Evolutionary conservation across 2,888 invertebrate species (phyloP), one percentile per base, ranked within the genome.

Genomic region (Tigriopus californicus): DNA sequence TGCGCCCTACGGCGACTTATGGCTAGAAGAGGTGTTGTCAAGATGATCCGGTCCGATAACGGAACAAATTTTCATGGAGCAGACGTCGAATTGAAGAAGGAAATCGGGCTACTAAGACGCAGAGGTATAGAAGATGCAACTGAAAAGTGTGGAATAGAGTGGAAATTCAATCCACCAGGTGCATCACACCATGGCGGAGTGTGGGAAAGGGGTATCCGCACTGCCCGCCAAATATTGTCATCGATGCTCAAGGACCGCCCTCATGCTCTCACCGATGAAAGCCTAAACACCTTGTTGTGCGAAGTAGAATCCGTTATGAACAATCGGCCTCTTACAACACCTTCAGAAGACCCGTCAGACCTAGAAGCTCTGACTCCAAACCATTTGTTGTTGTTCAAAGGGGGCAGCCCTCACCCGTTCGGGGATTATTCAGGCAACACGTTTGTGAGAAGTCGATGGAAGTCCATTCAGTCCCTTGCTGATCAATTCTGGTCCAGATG

Each of bases 351-450:
- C 24, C 51, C 58, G 8, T 12, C 13, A 1, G 42, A 51, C 20
- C 51, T 47, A 3, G 56, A 55, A n/a, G 53, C 58, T 15, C 24
- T 61, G 1, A 58, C 57, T 4, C 61, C 61, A 6, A 58, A 61
- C 15, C 56, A 61, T 40, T 41, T 57, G 2, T 12, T 57, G 22
- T 33, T 33, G 33, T 8, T 33, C 8, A 33, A 8, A 8, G 33
- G 33, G 3, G 33, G 33, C 4, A 8, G 33, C 8, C 4, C 8
- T 3, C 33, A 33, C 8, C 33, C 33, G 4, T 33, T 33, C 8
- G 33, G 3, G 3, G 33, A 33, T 33, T 33, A 33, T 33, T 33
- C 33, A 5, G 33, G 33, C 4, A 3, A 33, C 3, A 33, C 33
- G 3, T 33, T 33, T 8, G 33, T 8, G 4, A 33, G 33, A 33